phyloP scores from a whole-genome alignment of 2,797 vertebrate genomes.

The Ctenopoma multispine region DNA sequence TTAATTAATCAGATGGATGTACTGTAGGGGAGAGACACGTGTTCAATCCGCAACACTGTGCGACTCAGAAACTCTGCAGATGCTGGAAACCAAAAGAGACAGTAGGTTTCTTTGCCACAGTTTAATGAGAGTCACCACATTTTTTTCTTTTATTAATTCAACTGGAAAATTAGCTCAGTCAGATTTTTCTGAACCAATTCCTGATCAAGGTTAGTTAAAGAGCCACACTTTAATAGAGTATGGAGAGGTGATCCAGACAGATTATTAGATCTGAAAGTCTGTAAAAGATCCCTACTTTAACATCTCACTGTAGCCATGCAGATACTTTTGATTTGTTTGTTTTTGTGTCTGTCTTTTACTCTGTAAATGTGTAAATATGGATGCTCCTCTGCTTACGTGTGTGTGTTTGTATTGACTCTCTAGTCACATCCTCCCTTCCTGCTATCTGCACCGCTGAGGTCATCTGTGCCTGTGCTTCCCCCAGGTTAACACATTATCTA shows the following conservation, averaged over 20 bases:
- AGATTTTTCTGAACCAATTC: constrained; percentile 15
- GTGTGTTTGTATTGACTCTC: constrained; percentile 50
- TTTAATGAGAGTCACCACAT: constrained; percentile 4
- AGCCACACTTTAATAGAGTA: neutral
- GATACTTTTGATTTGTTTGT: too few relatives aligned
- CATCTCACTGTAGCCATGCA: too few relatives aligned
- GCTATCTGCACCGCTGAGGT: constrained; percentile 54
- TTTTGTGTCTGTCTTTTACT: neutral
- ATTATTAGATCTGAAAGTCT: too few relatives aligned
- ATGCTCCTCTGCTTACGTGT: neutral
- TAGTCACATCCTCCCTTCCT: constrained; percentile 63
- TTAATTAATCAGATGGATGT: constrained; percentile 54
- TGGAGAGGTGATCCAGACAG: too few relatives aligned
- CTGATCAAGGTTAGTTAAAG: constrained; percentile 16
- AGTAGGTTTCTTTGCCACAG: constrained; percentile 13
- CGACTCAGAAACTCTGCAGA: constrained; percentile 44
- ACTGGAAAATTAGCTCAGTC: constrained; percentile 3
- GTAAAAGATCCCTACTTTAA: too few relatives aligned
- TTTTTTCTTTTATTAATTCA: neutral
- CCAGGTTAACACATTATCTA: constrained; percentile 76
- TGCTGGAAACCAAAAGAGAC: constrained; percentile 24
- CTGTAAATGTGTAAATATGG: neutral
- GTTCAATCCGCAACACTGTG: constrained; percentile 40
- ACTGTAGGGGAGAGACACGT: constrained; percentile 4
- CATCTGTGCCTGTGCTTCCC: constrained; percentile 58